Percentiles rank a stretch among this genome's conserved stretches.
Conservation (phyloP, 2,113 vertebrate species). For the Pagrus major region DNA sequence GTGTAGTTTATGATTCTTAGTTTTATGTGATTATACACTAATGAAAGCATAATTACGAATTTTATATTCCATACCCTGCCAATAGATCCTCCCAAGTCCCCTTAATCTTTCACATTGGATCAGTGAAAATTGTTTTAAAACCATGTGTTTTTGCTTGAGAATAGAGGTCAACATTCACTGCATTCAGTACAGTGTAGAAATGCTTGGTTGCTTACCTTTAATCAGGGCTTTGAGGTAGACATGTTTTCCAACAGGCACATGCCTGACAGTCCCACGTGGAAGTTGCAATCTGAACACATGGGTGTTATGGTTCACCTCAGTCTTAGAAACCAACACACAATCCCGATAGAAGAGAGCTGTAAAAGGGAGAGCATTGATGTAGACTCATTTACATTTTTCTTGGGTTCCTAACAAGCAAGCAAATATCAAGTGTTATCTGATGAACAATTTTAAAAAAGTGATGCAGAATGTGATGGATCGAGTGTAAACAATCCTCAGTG, state of each 20-base stretch:
- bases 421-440: not conserved
- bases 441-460: no score
- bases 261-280: conserved; percentile 86
- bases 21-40: no score
- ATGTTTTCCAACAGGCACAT: conserved; percentile 90
- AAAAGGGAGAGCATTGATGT: not conserved
- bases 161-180: not conserved
- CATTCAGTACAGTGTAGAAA: not conserved
- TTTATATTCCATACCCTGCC: no score
- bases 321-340: conserved; percentile 90
- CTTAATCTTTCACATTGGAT: no score
- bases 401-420: not conserved
- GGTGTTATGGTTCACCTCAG: conserved; percentile 90
- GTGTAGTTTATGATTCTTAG: no score
- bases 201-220: conserved; percentile 84
- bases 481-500: not conserved
- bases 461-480: no score
- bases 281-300: conserved; percentile 87
- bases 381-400: not conserved
- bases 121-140: not conserved
- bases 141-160: no score
- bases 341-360: conserved; percentile 90
- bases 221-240: conserved; percentile 92
- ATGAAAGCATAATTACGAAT: no score
- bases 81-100: no score